These are phyloP conservation scores for Schrankia costaestrigalis DNA, from an alignment of 2,888 invertebrate genomes.

Conservation along the genomic window DNA sequence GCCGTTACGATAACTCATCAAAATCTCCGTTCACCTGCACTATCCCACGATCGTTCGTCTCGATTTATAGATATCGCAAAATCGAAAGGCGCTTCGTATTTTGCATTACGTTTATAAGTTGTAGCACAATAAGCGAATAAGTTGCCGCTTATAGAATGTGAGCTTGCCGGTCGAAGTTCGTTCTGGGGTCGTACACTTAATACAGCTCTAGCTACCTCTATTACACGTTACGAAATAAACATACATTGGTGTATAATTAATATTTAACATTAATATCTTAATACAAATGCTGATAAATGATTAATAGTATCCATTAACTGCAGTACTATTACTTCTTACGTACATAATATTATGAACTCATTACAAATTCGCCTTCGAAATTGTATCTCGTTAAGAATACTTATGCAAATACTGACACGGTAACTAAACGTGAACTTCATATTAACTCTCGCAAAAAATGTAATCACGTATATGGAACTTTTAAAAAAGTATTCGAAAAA, in stretches of 20 bases:
- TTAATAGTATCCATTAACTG: constrained; percentile 21
- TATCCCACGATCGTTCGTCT: constrained; percentile 73
- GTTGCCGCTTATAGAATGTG: constrained; percentile 52
- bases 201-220: constrained; percentile 1
- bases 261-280: constrained; percentile 15
- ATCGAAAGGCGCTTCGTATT: constrained; percentile 74
- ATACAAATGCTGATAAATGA: constrained; percentile 11
- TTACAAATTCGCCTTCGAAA: constrained; percentile 4
- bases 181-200: constrained; percentile 29
- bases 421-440: constrained; percentile 13
- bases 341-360: constrained; percentile 1
- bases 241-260: constrained; percentile 17
- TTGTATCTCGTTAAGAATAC: constrained; percentile 6
- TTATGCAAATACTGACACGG: constrained; percentile 21
- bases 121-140: constrained; percentile 63
- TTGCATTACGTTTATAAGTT: constrained; percentile 73
- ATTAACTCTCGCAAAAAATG: constrained; percentile 16
- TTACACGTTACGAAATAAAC: neutral
- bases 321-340: too few relatives aligned
- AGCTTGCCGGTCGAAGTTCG: constrained; percentile 32
- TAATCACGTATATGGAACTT: constrained; percentile 39
- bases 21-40: constrained; percentile 67
- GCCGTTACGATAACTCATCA: constrained; percentile 60
- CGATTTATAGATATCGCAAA: constrained; percentile 72
- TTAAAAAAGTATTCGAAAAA: constrained; percentile 59